Base-by-base conservation (phyloP, 2,888 invertebrate genomes). In the Empis stercorea region DNA sequence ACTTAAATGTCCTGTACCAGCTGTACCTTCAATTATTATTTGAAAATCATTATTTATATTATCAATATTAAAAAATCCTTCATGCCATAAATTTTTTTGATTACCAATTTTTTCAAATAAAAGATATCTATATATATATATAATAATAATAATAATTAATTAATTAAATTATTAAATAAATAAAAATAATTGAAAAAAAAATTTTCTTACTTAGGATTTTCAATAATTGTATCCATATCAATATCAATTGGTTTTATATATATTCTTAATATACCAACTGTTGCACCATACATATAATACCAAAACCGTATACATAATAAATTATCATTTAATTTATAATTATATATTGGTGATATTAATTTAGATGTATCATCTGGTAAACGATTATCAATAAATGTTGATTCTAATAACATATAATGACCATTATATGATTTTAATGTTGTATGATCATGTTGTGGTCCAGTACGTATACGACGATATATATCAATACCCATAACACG, bases 351-450 rank as follows among this genome's bases (percentile, higher is more conserved):
- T 0, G 87, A 87, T 10, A 83, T 66, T 1, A 88, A 71, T 1
- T 84, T 76, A 0, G 89, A 84, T 0, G 78, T 77, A 51, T 84
- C 80, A 55, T 84, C 80, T 39, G 69, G 70, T 13, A 70, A 56
- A 13, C 76, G 69, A 1, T 76, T 73, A 2, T 55, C 54, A 0
- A n/a, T n/a, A n/a, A n/a, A n/a, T n/a, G 84, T 78, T 14, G 86
- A 80, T 60, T 92, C 91, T 51, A 89, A 79, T 56, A 85, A 84
- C 77, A 93, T 80, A 64, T 87, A 93, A 59, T 84, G 77, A 0
- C 88, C 88, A 77, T 70, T 51, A 71, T 70, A 55, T 13, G 50
- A 46, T 1, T 58, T 57, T 1, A 83, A 81, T 10, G 74, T 71
- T 0, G 88, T 88, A 57, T 89, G 88, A 61, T 89, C 89, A 56